Evolutionary conservation across 2,113 vertebrate species (phyloP).

Genomic region (Ameiurus melas): DNA sequence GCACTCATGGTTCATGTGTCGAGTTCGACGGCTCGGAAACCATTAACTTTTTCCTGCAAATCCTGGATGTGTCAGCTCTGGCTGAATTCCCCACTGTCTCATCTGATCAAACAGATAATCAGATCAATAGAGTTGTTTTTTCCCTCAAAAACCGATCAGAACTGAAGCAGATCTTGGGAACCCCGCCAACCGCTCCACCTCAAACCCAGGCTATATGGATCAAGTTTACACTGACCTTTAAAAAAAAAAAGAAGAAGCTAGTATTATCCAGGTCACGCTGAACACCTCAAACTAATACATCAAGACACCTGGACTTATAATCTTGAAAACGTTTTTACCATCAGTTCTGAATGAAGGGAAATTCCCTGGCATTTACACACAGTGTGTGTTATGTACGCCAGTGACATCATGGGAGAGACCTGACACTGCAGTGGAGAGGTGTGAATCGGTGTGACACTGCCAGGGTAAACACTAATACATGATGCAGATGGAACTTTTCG

Average conservation of each 20-base stretch:
- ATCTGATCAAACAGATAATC: no score
- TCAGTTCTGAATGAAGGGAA: background rate
- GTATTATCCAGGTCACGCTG: background rate
- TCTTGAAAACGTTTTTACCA: background rate
- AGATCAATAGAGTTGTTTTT: no score
- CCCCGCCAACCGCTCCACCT: background rate
- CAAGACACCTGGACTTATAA: background rate
- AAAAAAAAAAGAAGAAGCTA: background rate
- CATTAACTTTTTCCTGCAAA: background rate
- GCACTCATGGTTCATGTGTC: background rate
- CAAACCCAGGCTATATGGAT: background rate
- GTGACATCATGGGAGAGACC: background rate
- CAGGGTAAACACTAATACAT: background rate
- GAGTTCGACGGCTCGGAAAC: background rate
- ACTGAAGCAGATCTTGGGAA: no score
- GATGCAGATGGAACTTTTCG: no score
- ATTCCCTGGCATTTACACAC: background rate
- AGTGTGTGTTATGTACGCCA: background rate
- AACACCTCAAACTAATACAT: background rate
- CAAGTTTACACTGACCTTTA: background rate
- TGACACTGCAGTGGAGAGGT: background rate
- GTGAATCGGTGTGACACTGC: background rate
- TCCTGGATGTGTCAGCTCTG: background rate
- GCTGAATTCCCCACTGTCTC: background rate
- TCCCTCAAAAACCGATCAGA: no score